Evolutionary conservation across 2,888 invertebrate species (phyloP), one percentile per base, ranked within the genome.

Genomic region (Ornithoptera alexandrae): DNA sequence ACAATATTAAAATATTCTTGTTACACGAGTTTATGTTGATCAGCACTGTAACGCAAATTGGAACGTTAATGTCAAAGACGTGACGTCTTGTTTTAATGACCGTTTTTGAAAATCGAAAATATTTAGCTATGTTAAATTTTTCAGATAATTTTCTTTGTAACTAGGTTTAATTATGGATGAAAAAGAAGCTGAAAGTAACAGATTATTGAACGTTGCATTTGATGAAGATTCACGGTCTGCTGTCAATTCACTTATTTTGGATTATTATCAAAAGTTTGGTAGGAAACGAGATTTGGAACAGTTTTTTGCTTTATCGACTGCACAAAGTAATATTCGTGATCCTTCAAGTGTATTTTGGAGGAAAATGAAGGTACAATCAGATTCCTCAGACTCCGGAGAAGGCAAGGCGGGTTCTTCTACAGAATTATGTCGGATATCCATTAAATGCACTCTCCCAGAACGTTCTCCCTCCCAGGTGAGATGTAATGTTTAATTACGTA

Each of bases 191-290:
- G 69, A 74, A 58, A 69, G 73, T 65, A 66, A 74, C 62, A 70
- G 71, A n/a, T 79, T 78, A 65, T 18, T 63, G 50, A 62, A 70
- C 20, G 67, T 60, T 67, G 42, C 63, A 24, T 39, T 60, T 60
- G 70, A 64, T 67, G 73, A 78, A 50, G 78, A 78, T 69, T 76
- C 81, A 20, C 78, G 80, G 65, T 78, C 83, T 30, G 86, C 89
- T 62, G 84, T 93, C 67, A 93, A 90, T 76, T 83, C 89, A 60
- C 83, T 85, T 73, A 89, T 94, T 74, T 81, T 95, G 76, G 95
- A 96, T 79, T 96, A 96, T 83, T 96, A 95, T 80, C 92, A 94
- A 78, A 94, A 94, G 79, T 95, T 94, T 85, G 95, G 95, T 1
- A 93, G 94, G 75, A 94, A 94, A 78, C 87, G 94, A 50, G 94